A percentile compares a stretch with the other conserved stretches of the same genome.
These are phyloP conservation scores for Holacanthella duospinosa DNA, from an alignment of 2,888 invertebrate species.

Conservation along the genomic window DNA sequence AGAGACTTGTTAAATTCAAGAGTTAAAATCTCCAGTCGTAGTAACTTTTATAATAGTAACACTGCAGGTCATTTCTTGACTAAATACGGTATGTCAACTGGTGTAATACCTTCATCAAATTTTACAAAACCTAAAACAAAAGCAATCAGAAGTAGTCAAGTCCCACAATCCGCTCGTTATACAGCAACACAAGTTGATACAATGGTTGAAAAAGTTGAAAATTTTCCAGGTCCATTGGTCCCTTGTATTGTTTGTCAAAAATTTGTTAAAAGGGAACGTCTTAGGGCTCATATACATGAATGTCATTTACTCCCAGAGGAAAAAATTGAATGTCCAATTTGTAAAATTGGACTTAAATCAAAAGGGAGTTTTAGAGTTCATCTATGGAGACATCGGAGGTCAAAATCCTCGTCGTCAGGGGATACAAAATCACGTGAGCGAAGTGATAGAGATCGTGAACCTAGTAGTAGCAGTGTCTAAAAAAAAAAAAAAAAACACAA, in stretches of 20 bases:
- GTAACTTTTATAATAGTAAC: background rate
- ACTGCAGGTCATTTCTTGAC: background rate
- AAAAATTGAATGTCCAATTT: slow-evolving; percentile 33
- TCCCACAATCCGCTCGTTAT: slow-evolving; percentile 32
- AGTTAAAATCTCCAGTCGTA: background rate
- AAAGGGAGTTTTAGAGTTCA: slow-evolving; percentile 33
- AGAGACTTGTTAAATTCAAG: background rate
- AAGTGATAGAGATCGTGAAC: too few relatives aligned
- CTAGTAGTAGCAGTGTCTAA: too few relatives aligned
- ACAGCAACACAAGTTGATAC: slow-evolving; percentile 35
- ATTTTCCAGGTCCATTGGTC: slow-evolving; percentile 33
- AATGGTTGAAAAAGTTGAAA: slow-evolving; percentile 32
- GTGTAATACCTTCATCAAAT: background rate
- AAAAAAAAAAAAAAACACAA: too few relatives aligned
- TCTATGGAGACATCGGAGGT: slow-evolving; percentile 18
- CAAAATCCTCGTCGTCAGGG: background rate
- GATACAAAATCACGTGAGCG: too few relatives aligned
- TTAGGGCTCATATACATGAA: slow-evolving; percentile 36
- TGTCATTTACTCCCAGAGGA: slow-evolving; percentile 32
- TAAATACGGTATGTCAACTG: background rate
- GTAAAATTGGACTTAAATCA: slow-evolving; percentile 35
- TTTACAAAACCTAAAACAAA: slow-evolving; percentile 18
- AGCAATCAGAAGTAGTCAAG: slow-evolving; percentile 32
- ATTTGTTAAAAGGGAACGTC: slow-evolving; percentile 34
- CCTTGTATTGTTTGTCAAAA: slow-evolving; percentile 36